Evolutionary conservation across 2,888 invertebrate species (phyloP).

Genomic region (Gordius sp.): DNA sequence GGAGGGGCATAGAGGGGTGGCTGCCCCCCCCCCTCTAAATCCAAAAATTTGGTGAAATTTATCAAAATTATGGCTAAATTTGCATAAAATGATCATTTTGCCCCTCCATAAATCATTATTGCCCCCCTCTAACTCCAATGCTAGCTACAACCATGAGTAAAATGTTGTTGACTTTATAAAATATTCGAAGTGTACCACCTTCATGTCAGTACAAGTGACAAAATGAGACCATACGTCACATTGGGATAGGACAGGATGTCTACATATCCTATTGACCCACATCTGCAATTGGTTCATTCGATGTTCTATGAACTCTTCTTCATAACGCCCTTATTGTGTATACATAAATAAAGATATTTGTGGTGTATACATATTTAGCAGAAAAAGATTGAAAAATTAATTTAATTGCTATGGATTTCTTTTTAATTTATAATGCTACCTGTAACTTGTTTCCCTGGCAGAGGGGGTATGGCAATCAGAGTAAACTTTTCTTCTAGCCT

Average conservation of each 20-base stretch:
- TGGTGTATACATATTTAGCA: too few species aligned
- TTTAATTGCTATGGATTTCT: constrained; percentile 18
- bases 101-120: too few species aligned
- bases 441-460: constrained; percentile 90
- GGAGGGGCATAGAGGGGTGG: too few species aligned
- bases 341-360: too few species aligned
- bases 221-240: constrained; percentile 87
- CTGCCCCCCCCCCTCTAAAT: too few species aligned
- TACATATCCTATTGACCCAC: constrained; percentile 81
- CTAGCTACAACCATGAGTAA: too few species aligned
- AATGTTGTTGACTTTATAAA: neutral
- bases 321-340: constrained; percentile 66
- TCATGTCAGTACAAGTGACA: constrained; percentile 80
- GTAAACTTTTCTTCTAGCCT: constrained; percentile 72
- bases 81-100: neutral
- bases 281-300: constrained; percentile 71
- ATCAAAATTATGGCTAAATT: too few species aligned
- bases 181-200: constrained; percentile 34
- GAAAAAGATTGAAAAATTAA: neutral
- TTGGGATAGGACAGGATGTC: constrained; percentile 70
- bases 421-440: constrained; percentile 32
- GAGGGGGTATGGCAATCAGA: constrained; percentile 70
- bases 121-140: too few species aligned
- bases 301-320: constrained; percentile 82
- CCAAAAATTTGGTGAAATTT: too few species aligned